Percentiles rank a stretch among this genome's conserved stretches.
Conservation (phyloP, 2,113 vertebrate species). For the Hylia prasina region DNA sequence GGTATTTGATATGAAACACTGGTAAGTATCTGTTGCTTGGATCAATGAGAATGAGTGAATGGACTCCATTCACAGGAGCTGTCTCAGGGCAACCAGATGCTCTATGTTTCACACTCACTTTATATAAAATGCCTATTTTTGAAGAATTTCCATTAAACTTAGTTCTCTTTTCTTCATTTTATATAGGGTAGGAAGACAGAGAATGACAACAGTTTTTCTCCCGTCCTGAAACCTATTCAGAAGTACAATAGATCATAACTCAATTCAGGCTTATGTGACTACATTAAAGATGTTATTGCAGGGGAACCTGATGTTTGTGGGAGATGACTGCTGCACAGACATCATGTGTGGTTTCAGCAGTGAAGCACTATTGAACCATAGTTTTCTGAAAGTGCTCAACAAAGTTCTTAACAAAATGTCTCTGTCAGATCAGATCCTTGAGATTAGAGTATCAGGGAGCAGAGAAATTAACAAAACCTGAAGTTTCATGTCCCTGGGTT, state of each 20-base stretch:
- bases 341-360: not conserved
- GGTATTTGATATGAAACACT: not conserved
- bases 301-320: not conserved
- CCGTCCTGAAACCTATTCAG: not conserved
- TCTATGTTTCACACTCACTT: not conserved
- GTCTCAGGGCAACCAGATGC: not conserved
- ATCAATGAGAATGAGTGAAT: not conserved
- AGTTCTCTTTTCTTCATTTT: not conserved
- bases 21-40: not conserved
- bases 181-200: not conserved
- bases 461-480: not conserved
- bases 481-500: not conserved
- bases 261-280: not conserved
- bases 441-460: not conserved
- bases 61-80: not conserved
- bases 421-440: not conserved
- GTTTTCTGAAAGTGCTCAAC: not conserved
- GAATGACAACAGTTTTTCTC: not conserved
- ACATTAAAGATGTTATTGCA: not conserved
- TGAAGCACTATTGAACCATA: not conserved
- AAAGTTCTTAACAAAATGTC: not conserved
- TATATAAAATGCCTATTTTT: not conserved
- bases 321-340: not conserved
- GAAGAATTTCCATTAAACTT: not conserved
- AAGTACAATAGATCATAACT: not conserved